Base-by-base conservation (phyloP, 1,140 invertebrate genomes). In the Pseudachorutes palmiensis region DNA sequence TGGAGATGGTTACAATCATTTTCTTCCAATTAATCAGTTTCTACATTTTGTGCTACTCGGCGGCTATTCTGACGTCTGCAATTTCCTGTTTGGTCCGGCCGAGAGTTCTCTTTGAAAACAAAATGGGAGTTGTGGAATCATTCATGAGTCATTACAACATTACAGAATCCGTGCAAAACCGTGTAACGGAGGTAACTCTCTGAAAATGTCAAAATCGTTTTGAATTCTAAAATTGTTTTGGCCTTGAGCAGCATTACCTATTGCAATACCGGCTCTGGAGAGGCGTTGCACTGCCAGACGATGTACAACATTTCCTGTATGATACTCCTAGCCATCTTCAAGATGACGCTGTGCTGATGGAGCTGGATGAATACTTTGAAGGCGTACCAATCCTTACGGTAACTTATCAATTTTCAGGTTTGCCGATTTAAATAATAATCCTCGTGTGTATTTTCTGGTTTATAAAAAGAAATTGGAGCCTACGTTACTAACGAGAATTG, bases 41-140 rank as follows among this genome's bases (percentile, higher is more conserved):
- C 36, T 70, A 64, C 36, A 33, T 74, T 2, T 66, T 71, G 55
- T 65, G 70, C 14, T 71, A 71, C 48, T 70, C 67, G 28, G 69
- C 72, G 19, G 65, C 72, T 28, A 5, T 71, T 2, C 60, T 74
- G 5, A 71, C 72, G 1, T 69, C 67, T 1, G 72, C 72, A 2
- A 49, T 74, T 0, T 58, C 67, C 0, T 74, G 72, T 33, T 32
- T 48, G 1, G 59, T 64, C 26, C 57, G 70, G 31, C 65, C 26
- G 28, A 72, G 71, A 49, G 26, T 73, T 1, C 41, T 68, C 19
- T 71, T 73, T 51, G 66, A 73, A 61, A 70, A 73, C 32, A 73
- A 73, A 62, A 32, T 73, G 16, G 41, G 67, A 2, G 48, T 62
- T 1, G 61, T 73, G 32, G 33, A 55, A 16, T 51, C 65, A 49